Base-by-base conservation (phyloP, 2,797 vertebrate genomes). In the Sternarchorhynchus goeldii region DNA sequence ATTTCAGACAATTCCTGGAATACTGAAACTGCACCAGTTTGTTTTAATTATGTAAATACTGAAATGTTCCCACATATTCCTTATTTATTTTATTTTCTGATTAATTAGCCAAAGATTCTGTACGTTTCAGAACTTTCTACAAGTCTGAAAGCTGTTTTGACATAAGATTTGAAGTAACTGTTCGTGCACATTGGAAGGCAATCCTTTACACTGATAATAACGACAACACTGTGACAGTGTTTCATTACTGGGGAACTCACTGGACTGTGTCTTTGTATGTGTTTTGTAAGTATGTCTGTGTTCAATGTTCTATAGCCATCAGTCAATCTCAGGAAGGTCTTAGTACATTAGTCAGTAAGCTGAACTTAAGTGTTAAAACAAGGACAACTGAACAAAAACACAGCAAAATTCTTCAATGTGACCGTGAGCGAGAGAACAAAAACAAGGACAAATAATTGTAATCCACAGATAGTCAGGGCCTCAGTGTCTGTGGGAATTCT, bases 51-150 rank as follows among this genome's bases (percentile, higher is more conserved):
- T 85, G 81, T 81, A 82, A 78, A 85, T 85, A 81, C 39, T 72
- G 60, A 72, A 59, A 12, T 78, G 41, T 79, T 77, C 65, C 73
- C 77, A 76, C 80, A 83, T 81, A 87, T 82, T 90, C 89, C 90
- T 86, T 92, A 93, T 93, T 92, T 93, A 91, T 92, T 91, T 90
- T 82, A 68, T 91, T 16, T 81, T 53, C 56, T 53, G 57, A 85
- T 87, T 56, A 56, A 72, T 80, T 80, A 86, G 82, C 88, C 90
- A 91, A 91, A 91, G 84, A 82, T 76, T 76, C 62, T 87, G 2
- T 34, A 67, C 16, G 85, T 84, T 80, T 58, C 29, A 67, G 75
- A 12, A 80, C 36, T 34, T 71, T 76, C 8, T 45, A 20, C 71
- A 77, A 77, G 56, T 82, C 65, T 84, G 73, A 79, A 82, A 36